These are phyloP conservation scores for Sarotherodon lohbergeri DNA, from an alignment of 2,113 vertebrate genomes.

Conservation along the genomic window DNA sequence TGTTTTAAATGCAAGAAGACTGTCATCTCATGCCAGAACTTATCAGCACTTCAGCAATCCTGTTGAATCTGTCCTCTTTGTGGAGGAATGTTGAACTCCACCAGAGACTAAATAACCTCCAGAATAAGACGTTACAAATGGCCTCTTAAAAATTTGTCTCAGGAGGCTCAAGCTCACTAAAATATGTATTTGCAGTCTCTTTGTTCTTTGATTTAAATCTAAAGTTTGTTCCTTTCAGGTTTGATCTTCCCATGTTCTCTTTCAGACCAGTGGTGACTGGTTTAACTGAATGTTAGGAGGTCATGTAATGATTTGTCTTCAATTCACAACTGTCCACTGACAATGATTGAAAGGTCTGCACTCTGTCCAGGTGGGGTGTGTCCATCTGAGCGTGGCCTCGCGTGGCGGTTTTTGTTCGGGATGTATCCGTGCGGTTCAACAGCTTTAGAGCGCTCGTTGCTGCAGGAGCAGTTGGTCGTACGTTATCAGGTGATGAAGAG, in stretches of 20 bases:
- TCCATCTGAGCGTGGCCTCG: slow-evolving; percentile 64
- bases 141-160: not conserved
- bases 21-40: not conserved
- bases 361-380: slow-evolving; percentile 59
- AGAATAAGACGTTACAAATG: slow-evolving; percentile 12
- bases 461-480: slow-evolving; percentile 68
- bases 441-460: slow-evolving; percentile 67
- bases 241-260: not conserved
- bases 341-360: not conserved
- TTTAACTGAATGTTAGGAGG: not conserved
- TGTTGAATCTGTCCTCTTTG: not conserved
- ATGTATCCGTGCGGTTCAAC: slow-evolving; percentile 78
- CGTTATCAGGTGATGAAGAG: slow-evolving; percentile 74
- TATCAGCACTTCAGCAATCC: not conserved
- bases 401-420: slow-evolving; percentile 76
- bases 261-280: not conserved
- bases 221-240: not conserved
- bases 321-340: not conserved
- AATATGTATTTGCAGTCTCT: not conserved
- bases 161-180: slow-evolving; percentile 4
- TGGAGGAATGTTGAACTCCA: slow-evolving; percentile 27
- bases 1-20: not conserved
- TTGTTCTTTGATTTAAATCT: not conserved
- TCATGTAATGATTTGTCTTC: not conserved
- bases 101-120: slow-evolving; percentile 2